These are phyloP conservation scores for Brachynemurus nebulosus DNA, from an alignment of 2,888 invertebrate genomes.

Conservation along the genomic window DNA sequence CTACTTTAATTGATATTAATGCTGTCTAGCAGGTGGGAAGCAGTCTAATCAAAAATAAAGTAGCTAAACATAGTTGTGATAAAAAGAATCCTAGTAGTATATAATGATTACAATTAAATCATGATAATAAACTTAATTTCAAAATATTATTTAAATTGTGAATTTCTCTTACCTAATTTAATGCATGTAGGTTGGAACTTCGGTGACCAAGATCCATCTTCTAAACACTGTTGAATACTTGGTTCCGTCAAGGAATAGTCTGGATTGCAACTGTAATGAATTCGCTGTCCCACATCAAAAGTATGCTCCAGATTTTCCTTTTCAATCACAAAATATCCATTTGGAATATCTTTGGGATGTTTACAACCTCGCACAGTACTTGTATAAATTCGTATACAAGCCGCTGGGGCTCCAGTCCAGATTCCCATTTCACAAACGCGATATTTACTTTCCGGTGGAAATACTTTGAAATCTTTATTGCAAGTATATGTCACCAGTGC, in stretches of 20 bases:
- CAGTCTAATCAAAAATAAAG: no score
- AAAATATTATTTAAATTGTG: no score
- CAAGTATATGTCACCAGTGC: slow-evolving; percentile 28
- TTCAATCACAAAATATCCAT: slow-evolving; percentile 29
- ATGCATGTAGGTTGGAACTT: slow-evolving; percentile 25
- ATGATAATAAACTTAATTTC: no score
- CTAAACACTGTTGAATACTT: slow-evolving; percentile 26
- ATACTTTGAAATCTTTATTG: slow-evolving; percentile 24
- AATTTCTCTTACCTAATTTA: slow-evolving; percentile 14
- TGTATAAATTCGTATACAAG: slow-evolving; percentile 25
- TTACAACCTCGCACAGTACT: slow-evolving; percentile 22
- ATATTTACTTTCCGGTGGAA: slow-evolving; percentile 26
- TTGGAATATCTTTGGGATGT: slow-evolving; percentile 24
- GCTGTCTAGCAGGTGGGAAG: no score
- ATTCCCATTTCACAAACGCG: slow-evolving; percentile 30
- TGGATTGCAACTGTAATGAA: slow-evolving; percentile 28
- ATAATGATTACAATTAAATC: no score
- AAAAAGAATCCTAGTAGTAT: no score
- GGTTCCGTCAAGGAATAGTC: slow-evolving; percentile 27
- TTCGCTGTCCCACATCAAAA: slow-evolving; percentile 24
- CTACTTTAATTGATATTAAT: no score
- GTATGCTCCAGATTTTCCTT: slow-evolving; percentile 18
- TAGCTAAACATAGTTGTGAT: no score
- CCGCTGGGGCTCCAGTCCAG: slow-evolving; percentile 29
- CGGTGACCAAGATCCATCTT: slow-evolving; percentile 30